Conservation (phyloP, 2,888 invertebrate genomes). For the Temnothorax unifasciatus region DNA sequence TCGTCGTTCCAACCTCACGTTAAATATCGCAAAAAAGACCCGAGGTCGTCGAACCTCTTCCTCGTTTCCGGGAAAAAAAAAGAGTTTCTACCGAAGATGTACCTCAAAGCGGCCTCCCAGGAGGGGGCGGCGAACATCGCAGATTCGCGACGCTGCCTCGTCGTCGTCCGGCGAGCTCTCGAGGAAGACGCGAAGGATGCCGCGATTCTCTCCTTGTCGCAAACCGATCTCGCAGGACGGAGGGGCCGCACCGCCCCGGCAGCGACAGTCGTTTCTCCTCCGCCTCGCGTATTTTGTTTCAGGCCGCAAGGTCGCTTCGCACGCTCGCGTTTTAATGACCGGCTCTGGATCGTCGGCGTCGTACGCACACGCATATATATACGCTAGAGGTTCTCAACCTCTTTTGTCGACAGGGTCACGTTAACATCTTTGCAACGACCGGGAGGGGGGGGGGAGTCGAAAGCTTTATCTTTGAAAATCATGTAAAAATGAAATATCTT, state of each 20-base stretch:
- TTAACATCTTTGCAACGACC: too few relatives aligned
- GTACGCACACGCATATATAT: too few relatives aligned
- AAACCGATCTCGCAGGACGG: neutral
- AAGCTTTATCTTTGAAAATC: too few relatives aligned
- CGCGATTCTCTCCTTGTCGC: slow-evolving; percentile 11
- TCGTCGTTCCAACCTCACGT: neutral
- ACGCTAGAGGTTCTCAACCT: neutral
- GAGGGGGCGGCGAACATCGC: slow-evolving; percentile 69
- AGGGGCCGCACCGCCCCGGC: neutral
- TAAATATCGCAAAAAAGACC: neutral
- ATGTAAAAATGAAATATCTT: too few relatives aligned
- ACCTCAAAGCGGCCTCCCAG: slow-evolving; percentile 73
- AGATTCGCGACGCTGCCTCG: slow-evolving; percentile 28
- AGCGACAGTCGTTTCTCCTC: slow-evolving; percentile 62
- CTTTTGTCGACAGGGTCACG: neutral
- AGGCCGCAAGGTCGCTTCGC: slow-evolving; percentile 51
- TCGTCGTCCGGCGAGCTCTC: neutral
- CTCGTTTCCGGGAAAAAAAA: neutral
- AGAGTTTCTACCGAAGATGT: slow-evolving; percentile 4
- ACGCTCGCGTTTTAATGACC: neutral
- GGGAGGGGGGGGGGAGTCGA: too few relatives aligned
- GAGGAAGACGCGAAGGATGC: slow-evolving; percentile 1
- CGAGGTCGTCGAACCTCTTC: slow-evolving; percentile 5
- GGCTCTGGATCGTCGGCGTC: neutral
- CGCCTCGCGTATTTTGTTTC: slow-evolving; percentile 70